These are phyloP conservation scores for Platalea minor DNA, from an alignment of 2,797 vertebrate species.

Conservation along the genomic window DNA sequence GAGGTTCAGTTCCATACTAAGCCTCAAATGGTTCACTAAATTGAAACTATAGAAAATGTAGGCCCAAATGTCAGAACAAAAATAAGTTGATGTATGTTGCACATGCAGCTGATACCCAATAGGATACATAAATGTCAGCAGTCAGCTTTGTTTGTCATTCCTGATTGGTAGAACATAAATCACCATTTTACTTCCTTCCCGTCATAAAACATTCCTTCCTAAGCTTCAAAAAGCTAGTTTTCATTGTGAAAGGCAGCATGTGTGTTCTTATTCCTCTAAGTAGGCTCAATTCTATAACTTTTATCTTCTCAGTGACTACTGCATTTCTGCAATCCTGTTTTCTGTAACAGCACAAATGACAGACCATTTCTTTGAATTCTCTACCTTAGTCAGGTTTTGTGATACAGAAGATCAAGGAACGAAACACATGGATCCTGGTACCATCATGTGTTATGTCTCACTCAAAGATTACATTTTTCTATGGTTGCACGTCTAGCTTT, in stretches of 20 bases:
- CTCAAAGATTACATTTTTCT: not conserved
- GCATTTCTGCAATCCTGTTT: not conserved
- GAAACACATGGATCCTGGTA: not conserved
- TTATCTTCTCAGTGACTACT: not conserved
- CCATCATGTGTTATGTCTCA: not conserved
- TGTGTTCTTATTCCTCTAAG: not conserved
- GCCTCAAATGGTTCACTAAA: not conserved
- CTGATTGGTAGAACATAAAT: not conserved
- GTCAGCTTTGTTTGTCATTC: not conserved
- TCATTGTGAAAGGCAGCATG: not conserved
- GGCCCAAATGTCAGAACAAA: not conserved
- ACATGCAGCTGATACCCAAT: not conserved
- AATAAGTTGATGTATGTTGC: not conserved
- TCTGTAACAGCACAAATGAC: not conserved
- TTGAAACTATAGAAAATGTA: not conserved
- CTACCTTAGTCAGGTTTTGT: not conserved
- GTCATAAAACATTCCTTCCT: not conserved
- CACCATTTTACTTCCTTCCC: not conserved
- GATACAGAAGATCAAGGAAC: not conserved
- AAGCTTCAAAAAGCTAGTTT: not conserved
- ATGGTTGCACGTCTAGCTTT: not conserved
- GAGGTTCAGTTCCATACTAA: not conserved
- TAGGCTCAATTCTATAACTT: not conserved
- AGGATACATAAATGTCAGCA: not conserved
- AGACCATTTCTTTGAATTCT: not conserved